Percentiles rank a stretch among this genome's conserved stretches.
Conservation (phyloP, 64 coral and sea anemone genomes). For the Anthopleura sola region DNA sequence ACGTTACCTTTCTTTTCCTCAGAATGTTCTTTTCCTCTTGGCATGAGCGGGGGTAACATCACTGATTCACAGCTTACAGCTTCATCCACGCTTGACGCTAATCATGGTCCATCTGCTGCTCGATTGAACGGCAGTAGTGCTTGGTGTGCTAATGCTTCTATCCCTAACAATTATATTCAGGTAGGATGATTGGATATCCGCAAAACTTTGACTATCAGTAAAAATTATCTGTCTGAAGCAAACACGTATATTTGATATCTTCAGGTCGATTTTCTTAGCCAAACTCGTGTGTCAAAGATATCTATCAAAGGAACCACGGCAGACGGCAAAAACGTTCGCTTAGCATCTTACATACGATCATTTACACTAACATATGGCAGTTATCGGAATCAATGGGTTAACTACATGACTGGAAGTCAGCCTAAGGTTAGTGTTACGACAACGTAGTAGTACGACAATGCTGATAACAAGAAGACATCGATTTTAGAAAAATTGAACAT, state of each 20-base stretch:
- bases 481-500: too few species aligned
- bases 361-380: constrained; percentile 1
- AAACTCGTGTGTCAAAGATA: constrained; percentile 7
- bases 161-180: not conserved
- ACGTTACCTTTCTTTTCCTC: not conserved
- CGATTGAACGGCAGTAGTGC: constrained; percentile 38
- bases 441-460: too few species aligned
- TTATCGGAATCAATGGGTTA: not conserved
- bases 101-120: constrained; percentile 18
- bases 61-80: constrained; percentile 27
- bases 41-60: constrained; percentile 27
- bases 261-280: constrained; percentile 6
- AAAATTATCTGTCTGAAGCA: too few species aligned
- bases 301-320: not conserved
- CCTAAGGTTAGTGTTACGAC: constrained; percentile 4
- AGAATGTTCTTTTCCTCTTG: constrained; percentile 71
- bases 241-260: not conserved
- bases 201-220: too few species aligned
- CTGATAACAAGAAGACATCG: too few species aligned
- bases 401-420: not conserved
- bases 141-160: constrained; percentile 42
- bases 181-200: not conserved
- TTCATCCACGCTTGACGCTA: constrained; percentile 21
- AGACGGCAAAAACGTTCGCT: not conserved
- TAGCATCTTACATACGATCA: not conserved